Conservation (phyloP, 1,140 invertebrate genomes). For the Zaprionus nigranus region DNA sequence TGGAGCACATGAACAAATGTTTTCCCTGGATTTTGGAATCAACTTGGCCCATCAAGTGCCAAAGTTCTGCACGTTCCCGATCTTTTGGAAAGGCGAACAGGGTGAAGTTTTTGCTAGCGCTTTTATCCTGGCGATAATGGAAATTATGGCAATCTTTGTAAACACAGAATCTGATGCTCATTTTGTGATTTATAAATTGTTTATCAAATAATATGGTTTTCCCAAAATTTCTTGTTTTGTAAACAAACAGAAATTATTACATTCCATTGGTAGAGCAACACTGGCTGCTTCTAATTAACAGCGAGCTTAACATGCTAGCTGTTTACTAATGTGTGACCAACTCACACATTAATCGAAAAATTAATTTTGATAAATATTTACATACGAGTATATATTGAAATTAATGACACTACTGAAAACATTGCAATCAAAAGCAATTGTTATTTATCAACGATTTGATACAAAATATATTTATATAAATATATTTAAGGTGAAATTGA, state of each 20-base stretch:
- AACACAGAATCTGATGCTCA: constrained; percentile 53
- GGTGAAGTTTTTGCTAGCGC: constrained; percentile 28
- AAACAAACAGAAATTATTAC: neutral
- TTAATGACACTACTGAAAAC: neutral
- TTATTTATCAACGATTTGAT: no score
- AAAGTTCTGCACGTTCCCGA: constrained; percentile 45
- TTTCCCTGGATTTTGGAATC: constrained; percentile 44
- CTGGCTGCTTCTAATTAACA: neutral
- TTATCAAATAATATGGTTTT: neutral
- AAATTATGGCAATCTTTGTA: constrained; percentile 70
- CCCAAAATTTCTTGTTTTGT: neutral
- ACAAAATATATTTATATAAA: no score
- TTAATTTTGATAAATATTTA: neutral
- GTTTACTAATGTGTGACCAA: neutral
- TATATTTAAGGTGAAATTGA: no score
- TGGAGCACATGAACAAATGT: constrained; percentile 66
- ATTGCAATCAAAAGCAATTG: no score
- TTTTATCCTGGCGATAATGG: constrained; percentile 26
- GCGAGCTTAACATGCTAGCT: neutral
- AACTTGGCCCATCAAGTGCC: constrained; percentile 58
- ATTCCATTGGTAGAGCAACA: neutral
- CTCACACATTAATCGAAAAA: neutral
- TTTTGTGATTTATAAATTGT: constrained; percentile 25
- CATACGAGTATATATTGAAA: neutral
- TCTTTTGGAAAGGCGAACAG: constrained; percentile 74